phyloP scores from a whole-genome alignment of 1,140 invertebrate genomes.

The Calycopis cecrops region DNA sequence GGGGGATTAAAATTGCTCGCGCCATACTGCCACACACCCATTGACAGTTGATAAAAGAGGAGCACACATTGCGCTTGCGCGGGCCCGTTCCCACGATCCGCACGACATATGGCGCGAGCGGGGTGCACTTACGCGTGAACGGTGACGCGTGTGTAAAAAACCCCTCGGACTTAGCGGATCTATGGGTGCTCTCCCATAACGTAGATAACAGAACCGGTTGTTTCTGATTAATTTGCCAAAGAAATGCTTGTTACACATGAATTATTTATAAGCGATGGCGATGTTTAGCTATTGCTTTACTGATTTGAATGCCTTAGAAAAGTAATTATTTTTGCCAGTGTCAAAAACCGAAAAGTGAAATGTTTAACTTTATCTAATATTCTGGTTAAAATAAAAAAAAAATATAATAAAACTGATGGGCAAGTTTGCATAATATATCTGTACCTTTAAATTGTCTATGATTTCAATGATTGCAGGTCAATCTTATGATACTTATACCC shows the following conservation, averaged over 20 bases:
- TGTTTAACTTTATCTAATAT: too few species aligned
- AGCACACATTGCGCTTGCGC: slow-evolving; percentile 58
- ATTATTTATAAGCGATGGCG: too few species aligned
- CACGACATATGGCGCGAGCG: slow-evolving; percentile 71
- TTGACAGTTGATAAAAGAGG: slow-evolving; percentile 50
- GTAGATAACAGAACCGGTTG: slow-evolving; percentile 12
- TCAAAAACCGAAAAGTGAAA: too few species aligned
- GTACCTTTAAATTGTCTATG: too few species aligned
- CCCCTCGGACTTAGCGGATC: slow-evolving; percentile 61
- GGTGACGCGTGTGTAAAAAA: slow-evolving; percentile 68
- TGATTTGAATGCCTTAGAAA: too few species aligned
- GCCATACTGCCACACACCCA: slow-evolving; percentile 24
- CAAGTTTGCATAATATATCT: too few species aligned
- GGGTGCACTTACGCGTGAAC: slow-evolving; percentile 53
- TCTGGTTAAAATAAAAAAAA: too few species aligned
- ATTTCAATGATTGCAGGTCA: too few species aligned
- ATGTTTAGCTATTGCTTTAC: too few species aligned
- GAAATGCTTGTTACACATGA: neutral
- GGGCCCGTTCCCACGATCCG: slow-evolving; percentile 64
- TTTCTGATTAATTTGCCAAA: slow-evolving; percentile 3
- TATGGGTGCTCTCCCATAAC: slow-evolving; percentile 33
- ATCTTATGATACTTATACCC: too few species aligned
- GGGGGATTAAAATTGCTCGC: slow-evolving; percentile 30
- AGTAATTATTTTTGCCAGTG: too few species aligned
- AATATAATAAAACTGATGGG: too few species aligned